These are phyloP conservation scores for Scaptomyza polygonia DNA, from an alignment of 2,888 invertebrate genomes.

Conservation along the genomic window DNA sequence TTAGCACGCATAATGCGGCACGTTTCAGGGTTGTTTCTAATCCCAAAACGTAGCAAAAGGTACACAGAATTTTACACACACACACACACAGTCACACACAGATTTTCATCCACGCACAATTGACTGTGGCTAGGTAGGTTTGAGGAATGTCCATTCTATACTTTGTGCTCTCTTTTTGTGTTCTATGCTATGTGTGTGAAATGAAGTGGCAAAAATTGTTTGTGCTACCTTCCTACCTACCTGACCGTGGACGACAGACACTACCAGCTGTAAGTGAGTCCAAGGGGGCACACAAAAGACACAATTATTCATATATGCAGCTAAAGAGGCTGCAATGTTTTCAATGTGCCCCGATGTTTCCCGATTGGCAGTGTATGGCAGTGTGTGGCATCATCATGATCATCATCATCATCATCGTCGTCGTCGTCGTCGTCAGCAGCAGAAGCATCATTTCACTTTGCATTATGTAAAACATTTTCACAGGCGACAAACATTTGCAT, in stretches of 20 bases:
- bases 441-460: constrained; percentile 70
- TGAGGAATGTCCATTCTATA: constrained; percentile 40
- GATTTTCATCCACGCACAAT: not conserved
- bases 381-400: not conserved
- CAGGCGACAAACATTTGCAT: constrained; percentile 78
- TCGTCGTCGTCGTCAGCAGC: not conserved
- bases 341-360: constrained; percentile 5
- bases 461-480: constrained; percentile 78
- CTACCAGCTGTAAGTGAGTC: constrained; percentile 45
- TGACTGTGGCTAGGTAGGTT: constrained; percentile 17
- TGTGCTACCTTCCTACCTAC: constrained; percentile 63
- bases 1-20: constrained; percentile 67
- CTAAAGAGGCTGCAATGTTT: constrained; percentile 36
- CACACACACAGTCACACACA: not conserved
- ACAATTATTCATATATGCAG: constrained; percentile 77
- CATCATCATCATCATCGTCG: not conserved
- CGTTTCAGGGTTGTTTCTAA: constrained; percentile 73
- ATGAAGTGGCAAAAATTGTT: constrained; percentile 76
- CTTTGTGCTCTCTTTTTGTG: constrained; percentile 19
- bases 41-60: constrained; percentile 66
- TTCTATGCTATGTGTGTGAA: constrained; percentile 50
- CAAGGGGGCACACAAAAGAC: constrained; percentile 46
- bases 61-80: constrained; percentile 13
- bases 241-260: constrained; percentile 38
- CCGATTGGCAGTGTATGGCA: constrained; percentile 1